Conservation (phyloP, 2,113 vertebrate species). For the Axis porcinus region DNA sequence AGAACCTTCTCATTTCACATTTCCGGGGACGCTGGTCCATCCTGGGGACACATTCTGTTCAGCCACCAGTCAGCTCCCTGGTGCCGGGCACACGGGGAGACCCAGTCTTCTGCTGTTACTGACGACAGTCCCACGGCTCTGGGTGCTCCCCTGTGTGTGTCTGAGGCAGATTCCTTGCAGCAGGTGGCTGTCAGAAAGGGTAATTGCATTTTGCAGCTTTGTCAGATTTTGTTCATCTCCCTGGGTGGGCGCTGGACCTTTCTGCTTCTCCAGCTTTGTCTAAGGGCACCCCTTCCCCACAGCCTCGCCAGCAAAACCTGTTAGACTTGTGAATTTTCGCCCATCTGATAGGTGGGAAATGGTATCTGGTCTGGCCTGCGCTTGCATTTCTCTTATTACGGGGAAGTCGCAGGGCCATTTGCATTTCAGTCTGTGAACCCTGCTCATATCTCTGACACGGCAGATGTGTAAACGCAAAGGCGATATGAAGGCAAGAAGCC, state of each 20-base stretch:
- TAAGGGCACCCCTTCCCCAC: too few species aligned
- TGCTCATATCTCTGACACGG: rapidly evolving
- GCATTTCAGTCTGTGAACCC: background rate
- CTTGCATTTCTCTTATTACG: rapidly evolving
- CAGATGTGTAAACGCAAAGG: background rate
- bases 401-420: background rate
- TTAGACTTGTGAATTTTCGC: rapidly evolving
- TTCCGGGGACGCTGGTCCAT: background rate
- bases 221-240: background rate
- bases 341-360: rapidly evolving
- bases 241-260: background rate
- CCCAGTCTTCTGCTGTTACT: background rate
- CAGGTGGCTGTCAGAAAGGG: background rate
- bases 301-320: rapidly evolving
- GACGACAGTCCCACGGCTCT: rapidly evolving
- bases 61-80: background rate
- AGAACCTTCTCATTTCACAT: background rate
- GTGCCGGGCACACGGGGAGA: rapidly evolving
- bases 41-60: rapidly evolving
- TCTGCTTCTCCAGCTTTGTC: background rate
- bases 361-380: rapidly evolving
- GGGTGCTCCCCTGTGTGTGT: rapidly evolving
- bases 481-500: background rate
- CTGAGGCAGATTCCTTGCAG: background rate
- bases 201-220: too few species aligned